Base-by-base conservation (phyloP, 2,113 vertebrate species). In the Phylloscopus trochiloides region DNA sequence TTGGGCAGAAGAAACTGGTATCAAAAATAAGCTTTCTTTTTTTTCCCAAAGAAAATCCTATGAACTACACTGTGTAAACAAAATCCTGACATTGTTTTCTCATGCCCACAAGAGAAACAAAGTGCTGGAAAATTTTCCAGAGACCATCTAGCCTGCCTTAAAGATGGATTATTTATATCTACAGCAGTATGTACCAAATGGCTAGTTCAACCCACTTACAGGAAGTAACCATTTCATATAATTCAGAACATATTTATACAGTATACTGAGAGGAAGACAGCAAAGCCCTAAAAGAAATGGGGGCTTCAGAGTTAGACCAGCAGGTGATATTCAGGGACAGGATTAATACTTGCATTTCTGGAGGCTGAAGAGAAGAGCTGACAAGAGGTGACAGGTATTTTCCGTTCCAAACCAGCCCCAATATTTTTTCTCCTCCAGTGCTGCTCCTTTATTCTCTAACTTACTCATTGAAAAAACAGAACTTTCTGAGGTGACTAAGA, bases 241-340 rank as follows among this genome's bases (percentile, higher is more conserved):
- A 52, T 9, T 72, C 62, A 82, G 40, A 43, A 59, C 65, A 67
- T 38, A 80, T 25, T 57, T 57, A 57, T 6, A n/a, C 7, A 43
- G 8, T 26, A 7, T 29, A 61, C 0, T 0, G 0, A 79, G 32
- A 86, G 8, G n/a, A 52, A 48, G 11, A 14, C 20, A 91, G 31
- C 22, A 73, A 88, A 86, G 26, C 12, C 15, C 4, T 10, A 83
- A 3, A 6, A 57, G 54, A 72, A 82, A 71, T 4, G n/a, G 1
- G 3, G 8, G 3, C 3, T 72, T 76, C 47, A 47, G 54, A 61
- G 8, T 36, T 45, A 61, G 22, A 68, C 12, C 12, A 21, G 26
- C 36, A 36, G 32, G 11, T 32, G 12, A 72, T 68, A 51, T 36
- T 72, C 54, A 65, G 36, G 18, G 36, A 31, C 22, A 48, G 22